Evolutionary conservation across 2,113 vertebrate species (phyloP).

Genomic region (Corythornis vintsioides): DNA sequence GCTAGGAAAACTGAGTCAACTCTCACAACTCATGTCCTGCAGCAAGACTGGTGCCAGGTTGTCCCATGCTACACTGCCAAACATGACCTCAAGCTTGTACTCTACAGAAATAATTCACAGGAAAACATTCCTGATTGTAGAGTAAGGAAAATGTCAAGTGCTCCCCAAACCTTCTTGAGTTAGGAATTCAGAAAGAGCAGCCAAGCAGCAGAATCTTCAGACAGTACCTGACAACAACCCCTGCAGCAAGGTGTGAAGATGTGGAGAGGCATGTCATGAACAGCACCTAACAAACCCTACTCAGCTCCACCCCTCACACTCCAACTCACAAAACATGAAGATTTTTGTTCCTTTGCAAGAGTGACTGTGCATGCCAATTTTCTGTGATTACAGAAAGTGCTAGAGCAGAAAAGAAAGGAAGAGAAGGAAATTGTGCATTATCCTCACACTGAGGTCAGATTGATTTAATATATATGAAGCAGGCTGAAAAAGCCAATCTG

Average conservation of each 20-base stretch:
- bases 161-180: not conserved
- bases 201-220: not conserved
- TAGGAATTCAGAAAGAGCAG: not conserved
- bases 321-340: not conserved
- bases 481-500: not conserved
- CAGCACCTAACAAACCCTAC: not conserved
- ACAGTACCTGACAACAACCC: not conserved
- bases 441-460: rapidly evolving
- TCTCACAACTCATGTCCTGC: not conserved
- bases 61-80: not conserved
- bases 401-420: not conserved
- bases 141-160: not conserved
- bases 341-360: not conserved
- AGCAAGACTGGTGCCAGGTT: not conserved
- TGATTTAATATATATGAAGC: rapidly evolving
- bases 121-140: not conserved
- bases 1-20: not conserved
- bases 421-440: not conserved
- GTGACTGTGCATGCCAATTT: rapidly evolving
- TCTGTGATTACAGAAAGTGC: not conserved
- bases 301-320: not conserved
- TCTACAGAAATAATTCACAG: not conserved
- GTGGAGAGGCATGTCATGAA: not conserved
- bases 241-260: not conserved
- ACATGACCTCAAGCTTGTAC: not conserved